Conservation (phyloP, 2,113 vertebrate genomes). For the Numenius arquata region DNA sequence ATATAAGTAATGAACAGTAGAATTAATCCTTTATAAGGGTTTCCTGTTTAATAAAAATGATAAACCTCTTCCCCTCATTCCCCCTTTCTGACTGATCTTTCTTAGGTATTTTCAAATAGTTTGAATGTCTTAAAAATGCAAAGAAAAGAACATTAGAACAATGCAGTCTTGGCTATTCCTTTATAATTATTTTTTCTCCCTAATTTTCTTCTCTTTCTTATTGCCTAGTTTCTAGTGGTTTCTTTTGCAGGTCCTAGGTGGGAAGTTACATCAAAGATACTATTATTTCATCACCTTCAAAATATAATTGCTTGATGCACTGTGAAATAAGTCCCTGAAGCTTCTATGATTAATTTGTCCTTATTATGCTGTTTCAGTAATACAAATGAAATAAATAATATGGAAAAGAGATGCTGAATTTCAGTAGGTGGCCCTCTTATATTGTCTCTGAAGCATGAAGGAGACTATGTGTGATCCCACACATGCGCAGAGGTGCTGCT, state of each 20-base stretch:
- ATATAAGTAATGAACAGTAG: background rate
- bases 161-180: background rate
- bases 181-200: background rate
- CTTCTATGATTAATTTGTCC: background rate
- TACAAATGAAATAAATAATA: conserved; percentile 4
- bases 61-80: background rate
- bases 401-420: background rate
- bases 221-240: background rate
- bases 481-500: background rate
- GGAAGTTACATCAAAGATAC: background rate
- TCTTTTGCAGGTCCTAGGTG: background rate
- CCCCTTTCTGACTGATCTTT: background rate
- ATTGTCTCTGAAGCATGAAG: background rate
- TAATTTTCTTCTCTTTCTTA: background rate
- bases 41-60: background rate
- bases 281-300: conserved; percentile 12
- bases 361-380: conserved; percentile 11
- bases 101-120: background rate
- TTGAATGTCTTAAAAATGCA: background rate
- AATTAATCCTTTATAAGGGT: background rate
- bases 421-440: background rate
- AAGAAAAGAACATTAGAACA: background rate
- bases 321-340: conserved; percentile 39
- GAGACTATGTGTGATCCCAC: background rate
- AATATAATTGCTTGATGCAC: background rate